These are phyloP conservation scores for Brienomyrus brachyistius DNA, from an alignment of 2,113 vertebrate species.

Conservation along the genomic window DNA sequence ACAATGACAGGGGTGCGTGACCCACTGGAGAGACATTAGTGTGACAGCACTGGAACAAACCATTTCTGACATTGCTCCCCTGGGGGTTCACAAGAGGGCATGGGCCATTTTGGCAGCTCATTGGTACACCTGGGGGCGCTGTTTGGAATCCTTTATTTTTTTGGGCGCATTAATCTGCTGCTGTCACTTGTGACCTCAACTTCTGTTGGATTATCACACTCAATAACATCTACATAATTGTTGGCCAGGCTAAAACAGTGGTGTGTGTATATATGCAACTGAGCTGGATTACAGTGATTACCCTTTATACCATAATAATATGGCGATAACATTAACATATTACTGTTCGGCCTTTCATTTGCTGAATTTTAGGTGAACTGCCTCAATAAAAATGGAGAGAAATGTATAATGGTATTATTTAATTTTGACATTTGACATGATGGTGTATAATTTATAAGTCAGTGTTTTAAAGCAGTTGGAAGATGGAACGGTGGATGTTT, in stretches of 20 bases:
- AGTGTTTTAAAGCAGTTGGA: background rate
- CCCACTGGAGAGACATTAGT: conserved; percentile 48
- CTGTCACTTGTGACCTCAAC: conserved; percentile 42
- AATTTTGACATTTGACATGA: background rate
- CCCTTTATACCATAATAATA: conserved; percentile 12
- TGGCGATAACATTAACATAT: background rate
- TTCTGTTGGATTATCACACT: conserved; percentile 38
- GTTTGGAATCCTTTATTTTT: conserved; percentile 38
- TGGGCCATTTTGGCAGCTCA: conserved; percentile 29
- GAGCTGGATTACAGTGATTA: conserved; percentile 13
- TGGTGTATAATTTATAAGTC: background rate
- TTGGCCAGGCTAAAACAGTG: background rate
- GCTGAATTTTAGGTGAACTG: background rate
- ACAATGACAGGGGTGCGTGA: conserved; percentile 30
- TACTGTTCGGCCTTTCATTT: background rate
- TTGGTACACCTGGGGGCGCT: conserved; percentile 33
- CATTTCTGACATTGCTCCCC: conserved; percentile 36
- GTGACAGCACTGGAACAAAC: conserved; percentile 46
- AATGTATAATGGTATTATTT: background rate
- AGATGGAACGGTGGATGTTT: background rate
- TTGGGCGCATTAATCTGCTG: conserved; percentile 50
- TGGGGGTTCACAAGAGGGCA: conserved; percentile 34
- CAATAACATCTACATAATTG: conserved; percentile 23
- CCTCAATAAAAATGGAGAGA: background rate
- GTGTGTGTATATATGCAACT: conserved; percentile 14